phyloP scores from a whole-genome alignment of 2,113 vertebrate species.

The Datnioides undecimradiatus region DNA sequence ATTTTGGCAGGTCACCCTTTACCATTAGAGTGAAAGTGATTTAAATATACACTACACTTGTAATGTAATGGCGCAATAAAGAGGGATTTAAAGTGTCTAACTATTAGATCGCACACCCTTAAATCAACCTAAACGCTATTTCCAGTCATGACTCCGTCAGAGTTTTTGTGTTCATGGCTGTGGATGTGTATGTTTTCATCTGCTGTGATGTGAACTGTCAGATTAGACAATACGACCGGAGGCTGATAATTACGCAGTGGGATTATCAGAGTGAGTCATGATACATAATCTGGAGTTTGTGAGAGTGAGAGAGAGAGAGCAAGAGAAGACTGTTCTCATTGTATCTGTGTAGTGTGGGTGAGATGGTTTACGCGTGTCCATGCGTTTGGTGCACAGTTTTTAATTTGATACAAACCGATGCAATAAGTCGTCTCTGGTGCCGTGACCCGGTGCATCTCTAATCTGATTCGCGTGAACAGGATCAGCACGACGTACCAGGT shows the following conservation, averaged over 20 bases:
- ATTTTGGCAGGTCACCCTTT: not conserved
- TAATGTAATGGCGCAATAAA: not conserved
- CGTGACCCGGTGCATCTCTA: constrained; percentile 30
- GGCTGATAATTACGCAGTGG: constrained; percentile 49
- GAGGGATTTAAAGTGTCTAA: not conserved
- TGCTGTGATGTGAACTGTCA: constrained; percentile 38
- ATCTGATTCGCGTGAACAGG: constrained; percentile 62
- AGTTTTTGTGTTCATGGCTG: not conserved
- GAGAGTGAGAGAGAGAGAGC: not conserved
- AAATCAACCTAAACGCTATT: not conserved
- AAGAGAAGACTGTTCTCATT: constrained; percentile 15
- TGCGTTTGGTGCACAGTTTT: not conserved
- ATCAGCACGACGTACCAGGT: constrained; percentile 51
- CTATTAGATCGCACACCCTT: no score
- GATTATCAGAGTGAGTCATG: constrained; percentile 53
- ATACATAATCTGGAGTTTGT: constrained; percentile 50
- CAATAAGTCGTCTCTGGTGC: constrained; percentile 26
- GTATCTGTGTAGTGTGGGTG: constrained; percentile 2
- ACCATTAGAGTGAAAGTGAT: not conserved
- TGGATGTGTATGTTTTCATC: not conserved
- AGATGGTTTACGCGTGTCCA: not conserved
- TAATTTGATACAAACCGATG: constrained; percentile 41
- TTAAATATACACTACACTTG: no score
- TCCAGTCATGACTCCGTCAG: not conserved
- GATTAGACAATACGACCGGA: constrained; percentile 33